Evolutionary conservation across 2,888 invertebrate species (phyloP).

Genomic region (Anagyrus pseudococci): DNA sequence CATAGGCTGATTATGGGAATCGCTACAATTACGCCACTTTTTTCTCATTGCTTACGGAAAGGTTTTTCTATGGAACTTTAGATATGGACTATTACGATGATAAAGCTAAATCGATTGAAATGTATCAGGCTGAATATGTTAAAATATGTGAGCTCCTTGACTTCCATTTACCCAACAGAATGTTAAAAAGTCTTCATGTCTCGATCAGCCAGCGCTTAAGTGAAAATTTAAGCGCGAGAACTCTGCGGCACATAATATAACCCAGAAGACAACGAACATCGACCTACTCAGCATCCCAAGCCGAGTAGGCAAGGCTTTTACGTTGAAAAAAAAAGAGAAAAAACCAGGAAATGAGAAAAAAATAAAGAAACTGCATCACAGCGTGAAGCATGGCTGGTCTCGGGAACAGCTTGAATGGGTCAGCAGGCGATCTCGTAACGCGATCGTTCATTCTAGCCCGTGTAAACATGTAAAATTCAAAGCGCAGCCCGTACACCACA

Average conservation of each 20-base stretch:
- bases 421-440: constrained; percentile 21
- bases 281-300: background rate
- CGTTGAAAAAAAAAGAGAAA: too few relatives aligned
- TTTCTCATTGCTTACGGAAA: background rate
- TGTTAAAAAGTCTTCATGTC: too few relatives aligned
- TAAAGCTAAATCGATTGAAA: background rate
- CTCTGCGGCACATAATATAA: background rate
- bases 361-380: background rate
- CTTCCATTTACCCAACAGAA: too few relatives aligned
- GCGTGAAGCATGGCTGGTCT: background rate
- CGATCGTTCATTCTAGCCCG: constrained; percentile 23
- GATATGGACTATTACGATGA: background rate
- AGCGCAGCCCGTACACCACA: background rate
- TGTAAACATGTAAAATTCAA: background rate
- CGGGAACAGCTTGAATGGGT: constrained; percentile 19
- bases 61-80: background rate
- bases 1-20: background rate
- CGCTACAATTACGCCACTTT: background rate
- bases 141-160: background rate
- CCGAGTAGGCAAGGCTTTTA: too few relatives aligned
- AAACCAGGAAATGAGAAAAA: too few relatives aligned
- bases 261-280: background rate
- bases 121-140: background rate
- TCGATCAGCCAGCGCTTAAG: too few relatives aligned
- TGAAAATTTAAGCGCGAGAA: background rate